phyloP scores from a whole-genome alignment of 1,140 invertebrate species.

The Xylocopa sonorina region DNA sequence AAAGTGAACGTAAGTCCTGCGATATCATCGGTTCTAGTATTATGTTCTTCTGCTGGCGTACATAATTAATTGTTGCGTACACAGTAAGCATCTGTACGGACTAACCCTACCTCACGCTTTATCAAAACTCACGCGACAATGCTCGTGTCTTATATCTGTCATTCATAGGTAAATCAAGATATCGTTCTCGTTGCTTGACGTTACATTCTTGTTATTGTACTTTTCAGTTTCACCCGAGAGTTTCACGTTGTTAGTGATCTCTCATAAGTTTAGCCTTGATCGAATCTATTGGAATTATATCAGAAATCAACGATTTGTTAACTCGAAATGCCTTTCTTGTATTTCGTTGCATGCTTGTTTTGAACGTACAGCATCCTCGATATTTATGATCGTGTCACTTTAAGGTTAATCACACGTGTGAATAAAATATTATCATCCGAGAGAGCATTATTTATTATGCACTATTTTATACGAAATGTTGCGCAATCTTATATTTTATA shows the following conservation, averaged over 20 bases:
- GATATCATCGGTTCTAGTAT: constrained; percentile 21
- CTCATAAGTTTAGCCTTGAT: constrained; percentile 50
- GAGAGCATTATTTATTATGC: background rate
- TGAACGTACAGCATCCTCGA: background rate
- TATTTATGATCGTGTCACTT: constrained; percentile 15
- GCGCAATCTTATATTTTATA: background rate
- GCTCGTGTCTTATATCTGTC: constrained; percentile 50
- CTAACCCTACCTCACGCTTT: constrained; percentile 55
- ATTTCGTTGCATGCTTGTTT: constrained; percentile 1
- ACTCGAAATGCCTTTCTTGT: constrained; percentile 9
- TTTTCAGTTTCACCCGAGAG: constrained; percentile 20
- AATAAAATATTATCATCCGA: background rate
- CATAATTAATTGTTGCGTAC: constrained; percentile 18
- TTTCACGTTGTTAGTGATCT: no score
- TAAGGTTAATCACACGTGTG: constrained; percentile 8
- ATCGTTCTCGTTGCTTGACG: background rate
- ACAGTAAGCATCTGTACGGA: constrained; percentile 9
- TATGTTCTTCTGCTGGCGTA: background rate
- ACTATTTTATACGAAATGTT: background rate
- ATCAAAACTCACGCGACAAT: constrained; percentile 46
- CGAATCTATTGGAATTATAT: constrained; percentile 56
- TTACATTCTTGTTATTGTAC: background rate
- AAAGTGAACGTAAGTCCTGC: constrained; percentile 76
- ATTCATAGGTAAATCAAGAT: constrained; percentile 13
- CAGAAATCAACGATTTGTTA: constrained; percentile 42